Evolutionary conservation across 2,888 invertebrate species (phyloP).

Genomic region (Venustoraphidia nigricollis): DNA sequence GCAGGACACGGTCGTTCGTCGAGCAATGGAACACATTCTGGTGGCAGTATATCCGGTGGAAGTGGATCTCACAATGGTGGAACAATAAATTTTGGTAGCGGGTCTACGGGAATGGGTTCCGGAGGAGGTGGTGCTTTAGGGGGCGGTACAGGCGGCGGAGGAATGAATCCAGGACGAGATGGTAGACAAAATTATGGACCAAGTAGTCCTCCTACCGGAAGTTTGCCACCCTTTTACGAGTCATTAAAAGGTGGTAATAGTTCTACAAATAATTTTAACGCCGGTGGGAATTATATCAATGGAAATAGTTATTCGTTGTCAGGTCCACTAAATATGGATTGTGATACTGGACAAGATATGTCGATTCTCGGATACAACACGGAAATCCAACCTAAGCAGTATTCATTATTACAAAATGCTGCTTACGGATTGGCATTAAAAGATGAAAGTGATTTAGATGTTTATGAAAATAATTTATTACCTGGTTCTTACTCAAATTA

Average conservation of each 20-base stretch:
- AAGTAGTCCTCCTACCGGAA: conserved; percentile 75
- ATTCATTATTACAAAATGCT: conserved; percentile 65
- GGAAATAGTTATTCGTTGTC: conserved; percentile 53
- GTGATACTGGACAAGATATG: conserved; percentile 53
- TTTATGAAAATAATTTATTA: conserved; percentile 48
- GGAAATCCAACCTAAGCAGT: conserved; percentile 43
- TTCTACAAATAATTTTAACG: conserved; percentile 47
- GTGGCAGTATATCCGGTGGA: conserved; percentile 25
- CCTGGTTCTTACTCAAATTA: conserved; percentile 44
- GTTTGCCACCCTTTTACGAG: conserved; percentile 79
- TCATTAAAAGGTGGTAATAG: conserved; percentile 69
- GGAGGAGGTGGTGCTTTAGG: conserved; percentile 42
- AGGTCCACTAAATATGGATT: conserved; percentile 57
- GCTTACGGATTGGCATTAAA: conserved; percentile 67
- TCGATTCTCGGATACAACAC: conserved; percentile 23
- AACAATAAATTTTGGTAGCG: conserved; percentile 10
- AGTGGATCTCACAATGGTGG: conserved; percentile 15
- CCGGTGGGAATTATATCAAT: conserved; percentile 42
- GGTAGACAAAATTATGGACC: conserved; percentile 77
- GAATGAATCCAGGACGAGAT: conserved; percentile 52
- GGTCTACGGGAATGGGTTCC: conserved; percentile 19
- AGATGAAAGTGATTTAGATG: conserved; percentile 60
- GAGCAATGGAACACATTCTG: conserved; percentile 33
- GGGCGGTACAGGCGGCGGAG: conserved; percentile 54
- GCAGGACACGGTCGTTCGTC: conserved; percentile 66